These are phyloP conservation scores for Limnothrissa miodon DNA, from an alignment of 2,113 vertebrate genomes.

Conservation along the genomic window DNA sequence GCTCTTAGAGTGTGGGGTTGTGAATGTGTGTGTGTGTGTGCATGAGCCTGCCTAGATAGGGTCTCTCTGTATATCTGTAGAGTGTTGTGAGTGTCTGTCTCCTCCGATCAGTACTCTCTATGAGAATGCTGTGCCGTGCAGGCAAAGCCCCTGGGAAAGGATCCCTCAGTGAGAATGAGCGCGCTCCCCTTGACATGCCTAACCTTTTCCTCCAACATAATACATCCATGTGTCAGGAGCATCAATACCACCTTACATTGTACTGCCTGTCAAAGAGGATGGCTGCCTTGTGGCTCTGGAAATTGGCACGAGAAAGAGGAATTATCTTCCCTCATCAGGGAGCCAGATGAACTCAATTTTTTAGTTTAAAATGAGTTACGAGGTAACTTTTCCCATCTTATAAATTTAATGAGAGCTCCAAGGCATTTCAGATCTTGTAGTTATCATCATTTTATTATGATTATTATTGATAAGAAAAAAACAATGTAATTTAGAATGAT, in stretches of 20 bases:
- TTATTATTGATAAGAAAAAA: neutral
- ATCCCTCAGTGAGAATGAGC: neutral
- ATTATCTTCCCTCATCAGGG: neutral
- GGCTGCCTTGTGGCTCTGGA: neutral
- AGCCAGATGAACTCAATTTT: neutral
- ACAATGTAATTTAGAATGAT: neutral
- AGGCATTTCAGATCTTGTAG: neutral
- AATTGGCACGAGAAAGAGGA: neutral
- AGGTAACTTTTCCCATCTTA: neutral
- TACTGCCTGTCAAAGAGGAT: neutral
- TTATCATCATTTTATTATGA: neutral
- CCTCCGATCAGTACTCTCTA: neutral
- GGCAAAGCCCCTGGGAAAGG: neutral
- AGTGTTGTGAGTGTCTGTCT: conserved; percentile 15
- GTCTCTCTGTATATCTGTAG: conserved; percentile 5
- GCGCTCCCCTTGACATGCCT: neutral
- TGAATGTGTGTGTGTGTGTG: neutral
- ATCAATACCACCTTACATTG: neutral
- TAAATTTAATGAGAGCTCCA: neutral
- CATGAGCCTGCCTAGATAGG: neutral
- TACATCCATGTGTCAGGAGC: conserved; percentile 8
- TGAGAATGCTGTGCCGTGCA: neutral
- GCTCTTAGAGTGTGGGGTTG: neutral
- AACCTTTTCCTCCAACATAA: neutral
- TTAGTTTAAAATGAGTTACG: neutral